Percentiles rank a stretch among this genome's conserved stretches.
Evolutionary conservation across 1,140 invertebrate species (phyloP).

Genomic region (Drosophila ficusphila): DNA sequence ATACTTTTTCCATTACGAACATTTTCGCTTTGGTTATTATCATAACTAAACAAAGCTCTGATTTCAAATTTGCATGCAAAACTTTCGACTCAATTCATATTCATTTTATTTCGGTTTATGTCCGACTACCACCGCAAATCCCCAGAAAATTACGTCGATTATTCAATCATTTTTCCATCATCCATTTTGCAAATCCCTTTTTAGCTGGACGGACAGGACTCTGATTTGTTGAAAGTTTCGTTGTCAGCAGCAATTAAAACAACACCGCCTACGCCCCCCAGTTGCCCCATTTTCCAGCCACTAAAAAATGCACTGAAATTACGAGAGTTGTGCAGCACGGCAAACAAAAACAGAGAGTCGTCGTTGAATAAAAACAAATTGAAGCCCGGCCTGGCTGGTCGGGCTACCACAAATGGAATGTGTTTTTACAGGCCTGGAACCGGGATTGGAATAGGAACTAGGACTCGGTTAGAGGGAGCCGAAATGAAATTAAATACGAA

Average conservation of each 20-base stretch:
- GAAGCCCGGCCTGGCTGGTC: constrained; percentile 34
- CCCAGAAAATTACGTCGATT: constrained; percentile 39
- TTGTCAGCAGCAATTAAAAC: constrained; percentile 79
- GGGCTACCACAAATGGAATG: constrained; percentile 33
- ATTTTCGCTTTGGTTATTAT: not conserved
- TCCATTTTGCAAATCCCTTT: constrained; percentile 42
- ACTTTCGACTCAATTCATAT: not conserved
- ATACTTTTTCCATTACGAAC: too few relatives aligned
- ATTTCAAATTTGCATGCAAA: not conserved
- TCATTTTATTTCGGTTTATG: not conserved
- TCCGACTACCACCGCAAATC: constrained; percentile 20
- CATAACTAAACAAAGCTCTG: not conserved
- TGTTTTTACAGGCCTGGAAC: constrained; percentile 7
- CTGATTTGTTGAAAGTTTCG: constrained; percentile 76
- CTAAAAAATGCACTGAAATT: constrained; percentile 68
- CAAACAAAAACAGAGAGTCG: constrained; percentile 39
- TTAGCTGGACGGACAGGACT: constrained; percentile 13
- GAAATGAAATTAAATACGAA: constrained; percentile 72
- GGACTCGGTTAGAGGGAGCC: constrained; percentile 9
- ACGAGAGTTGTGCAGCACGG: constrained; percentile 22
- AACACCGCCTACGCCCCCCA: constrained; percentile 33
- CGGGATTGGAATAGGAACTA: constrained; percentile 27
- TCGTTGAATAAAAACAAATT: constrained; percentile 34
- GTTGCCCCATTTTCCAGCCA: constrained; percentile 1
- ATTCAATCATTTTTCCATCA: constrained; percentile 57